Base-by-base conservation (phyloP, 1,140 invertebrate species). In the Caenorhabditis tropicalis region DNA sequence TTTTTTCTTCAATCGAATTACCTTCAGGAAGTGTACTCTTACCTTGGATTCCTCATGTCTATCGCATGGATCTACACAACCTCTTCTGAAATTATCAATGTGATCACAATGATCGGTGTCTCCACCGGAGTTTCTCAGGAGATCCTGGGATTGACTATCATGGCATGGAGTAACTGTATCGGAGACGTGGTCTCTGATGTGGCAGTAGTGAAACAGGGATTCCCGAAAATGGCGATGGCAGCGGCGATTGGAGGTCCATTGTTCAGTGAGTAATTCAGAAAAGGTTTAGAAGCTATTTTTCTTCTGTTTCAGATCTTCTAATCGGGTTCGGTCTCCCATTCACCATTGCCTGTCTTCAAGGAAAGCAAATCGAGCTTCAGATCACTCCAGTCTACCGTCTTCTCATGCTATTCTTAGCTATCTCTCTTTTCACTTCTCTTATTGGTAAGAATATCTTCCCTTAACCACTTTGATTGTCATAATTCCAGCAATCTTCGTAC, bases 81-180 rank as follows among this genome's bases (percentile, higher is more conserved):
- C 6, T 94, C 94, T 49, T 92, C 93, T 87, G 94, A 95, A 91
- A 93, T 95, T 82, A 93, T 95, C 87, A 93, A 93, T 82, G 92
- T 94, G 24, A 90, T 95, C 31, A 89, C 92, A 39, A 92, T 92
- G 90, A 87, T 91, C n/a, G 91, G 90, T 31, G 85, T 87, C 12
- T 29, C 89, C 15, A 87, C 87, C 12, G 81, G 88, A 39, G 85
- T 90, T 16, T 51, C 56, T 27, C 82, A 90, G 49, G 92, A 92
- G 80, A 94, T 94, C 90, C 91, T 95, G 12, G 94, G 94, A 31
- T 92, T 95, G 60, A 94, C 94, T n/a, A 92, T 95, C 39, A 92
- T 95, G 31, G 94, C 94, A 0, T 94, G 94, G 94, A 94, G 94
- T 39, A 95, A 95, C 90, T 94, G 93, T 90, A 91, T 95, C 70